Percentiles rank a stretch among this genome's conserved stretches.
Evolutionary conservation across 2,797 vertebrate genomes (phyloP).

Genomic region (Rhinophrynus dorsalis): DNA sequence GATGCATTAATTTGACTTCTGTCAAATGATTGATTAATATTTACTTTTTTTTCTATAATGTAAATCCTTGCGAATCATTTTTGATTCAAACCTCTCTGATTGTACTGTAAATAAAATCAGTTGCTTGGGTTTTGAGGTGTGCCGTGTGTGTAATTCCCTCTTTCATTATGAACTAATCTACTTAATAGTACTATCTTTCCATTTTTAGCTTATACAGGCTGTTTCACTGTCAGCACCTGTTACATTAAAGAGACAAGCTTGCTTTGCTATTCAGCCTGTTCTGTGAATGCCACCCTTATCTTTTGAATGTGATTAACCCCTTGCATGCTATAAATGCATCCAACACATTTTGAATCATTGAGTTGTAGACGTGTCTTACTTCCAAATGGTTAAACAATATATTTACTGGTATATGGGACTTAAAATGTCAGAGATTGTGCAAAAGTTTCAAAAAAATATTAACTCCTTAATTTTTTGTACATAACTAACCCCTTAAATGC

Average conservation of each 20-base stretch:
- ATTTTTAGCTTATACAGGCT: slow-evolving; percentile 45
- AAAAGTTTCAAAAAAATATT: no score
- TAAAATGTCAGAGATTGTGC: no score
- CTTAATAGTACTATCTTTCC: slow-evolving; percentile 50
- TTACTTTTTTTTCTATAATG: slow-evolving; percentile 46
- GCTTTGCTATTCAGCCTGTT: slow-evolving; percentile 23
- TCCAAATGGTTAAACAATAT: no score
- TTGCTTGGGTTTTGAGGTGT: slow-evolving; percentile 34
- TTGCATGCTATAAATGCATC: no score
- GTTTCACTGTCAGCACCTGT: slow-evolving; percentile 48
- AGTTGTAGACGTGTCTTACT: no score
- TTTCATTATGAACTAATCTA: slow-evolving; percentile 51
- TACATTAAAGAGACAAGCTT: slow-evolving; percentile 45
- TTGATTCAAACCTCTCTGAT: slow-evolving; percentile 49
- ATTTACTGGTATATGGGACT: no score
- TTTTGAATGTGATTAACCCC: no score
- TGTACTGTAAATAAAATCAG: slow-evolving; percentile 52
- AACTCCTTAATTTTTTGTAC: no score
- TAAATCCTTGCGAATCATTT: slow-evolving; percentile 48
- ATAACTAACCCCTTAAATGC: no score
- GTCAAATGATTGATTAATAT: slow-evolving; percentile 51
- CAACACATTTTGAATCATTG: no score
- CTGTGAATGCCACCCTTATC: slow-evolving; percentile 1
- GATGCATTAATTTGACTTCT: slow-evolving; percentile 51
- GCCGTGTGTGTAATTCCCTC: slow-evolving; percentile 46